These are phyloP conservation scores for Amblyjoppa fuscipennis DNA, from an alignment of 2,888 invertebrate species.

Conservation along the genomic window DNA sequence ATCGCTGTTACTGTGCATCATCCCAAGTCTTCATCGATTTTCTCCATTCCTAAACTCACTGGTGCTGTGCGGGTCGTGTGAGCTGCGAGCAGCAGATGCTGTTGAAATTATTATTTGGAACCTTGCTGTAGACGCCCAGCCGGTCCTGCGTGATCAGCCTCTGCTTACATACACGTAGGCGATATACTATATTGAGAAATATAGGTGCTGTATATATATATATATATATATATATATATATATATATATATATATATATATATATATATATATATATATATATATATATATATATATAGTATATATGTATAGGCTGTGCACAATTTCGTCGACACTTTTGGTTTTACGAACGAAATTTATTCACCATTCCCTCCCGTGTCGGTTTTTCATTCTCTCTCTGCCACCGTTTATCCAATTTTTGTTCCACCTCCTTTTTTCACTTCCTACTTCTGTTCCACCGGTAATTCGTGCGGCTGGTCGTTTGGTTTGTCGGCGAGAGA, in stretches of 20 bases:
- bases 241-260: not conserved
- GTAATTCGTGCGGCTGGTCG: slow-evolving; percentile 25
- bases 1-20: not conserved
- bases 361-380: not conserved
- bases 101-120: slow-evolving; percentile 51
- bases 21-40: slow-evolving; percentile 14
- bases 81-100: slow-evolving; percentile 31
- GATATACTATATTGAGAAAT: slow-evolving; percentile 7
- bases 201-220: not conserved
- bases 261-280: no score
- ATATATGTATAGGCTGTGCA: not conserved
- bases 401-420: slow-evolving; percentile 3
- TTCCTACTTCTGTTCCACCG: not conserved
- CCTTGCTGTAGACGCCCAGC: slow-evolving; percentile 27
- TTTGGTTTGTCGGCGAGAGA: slow-evolving; percentile 23
- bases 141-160: slow-evolving; percentile 29
- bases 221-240: not conserved
- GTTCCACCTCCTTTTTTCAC: not conserved
- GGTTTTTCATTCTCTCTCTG: slow-evolving; percentile 22
- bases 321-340: slow-evolving; percentile 36
- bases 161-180: not conserved
- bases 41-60: slow-evolving; percentile 1
- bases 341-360: slow-evolving; percentile 48
- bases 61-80: not conserved
- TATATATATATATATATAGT: not conserved